Evolutionary conservation across 1,140 invertebrate genomes (phyloP), one percentile per base, ranked within the genome.

Genomic region (Portunus trituberculatus): DNA sequence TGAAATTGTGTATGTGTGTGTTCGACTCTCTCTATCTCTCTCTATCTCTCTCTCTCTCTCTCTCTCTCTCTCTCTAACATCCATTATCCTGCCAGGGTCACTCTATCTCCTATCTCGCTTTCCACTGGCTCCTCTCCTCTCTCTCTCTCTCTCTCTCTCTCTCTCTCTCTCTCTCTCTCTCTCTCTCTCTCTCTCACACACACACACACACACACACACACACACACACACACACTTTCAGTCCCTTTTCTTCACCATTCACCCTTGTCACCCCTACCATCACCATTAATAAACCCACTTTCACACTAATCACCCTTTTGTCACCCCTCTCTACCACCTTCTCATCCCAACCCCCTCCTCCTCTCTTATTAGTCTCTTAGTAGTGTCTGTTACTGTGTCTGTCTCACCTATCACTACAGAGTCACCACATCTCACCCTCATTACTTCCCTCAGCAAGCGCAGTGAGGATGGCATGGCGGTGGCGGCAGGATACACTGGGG

Each of bases 381-480:
- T 59, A 20, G 14, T 52, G 6, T 52, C 20, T 20, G 3, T 25
- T 25, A 76, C 59, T 20, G 3, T 14, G 20, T 14, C 59, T 76
- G 20, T 76, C 67, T n/a, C 67, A n/a, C 16, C 25, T 76, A 20
- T n/a, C 16, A 25, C 67, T 25, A 76, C 25, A 76, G 12, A 12
- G 2, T 76, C 67, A 76, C 67, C 32, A 14, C 29, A 88, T 25
- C n/a, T 25, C 45, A 46, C 12, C 86, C 86, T 12, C 28, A 86
- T 39, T 39, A 39, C 39, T 39, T 12, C 46, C 28, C 46, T 12
- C 86, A 84, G 0, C 92, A 93, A 84, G 29, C 46, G 84, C 8
- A n/a, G 25, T 25, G 94, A 95, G 3, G 96, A 96, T 32, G 96
- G 96, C 14, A 95, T 95, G 92, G 96, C 95, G 0, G 95, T 96